Percentiles rank a stretch among this genome's conserved stretches.
Evolutionary conservation across 2,113 vertebrate species (phyloP).

Genomic region (Corydoras maculifer): DNA sequence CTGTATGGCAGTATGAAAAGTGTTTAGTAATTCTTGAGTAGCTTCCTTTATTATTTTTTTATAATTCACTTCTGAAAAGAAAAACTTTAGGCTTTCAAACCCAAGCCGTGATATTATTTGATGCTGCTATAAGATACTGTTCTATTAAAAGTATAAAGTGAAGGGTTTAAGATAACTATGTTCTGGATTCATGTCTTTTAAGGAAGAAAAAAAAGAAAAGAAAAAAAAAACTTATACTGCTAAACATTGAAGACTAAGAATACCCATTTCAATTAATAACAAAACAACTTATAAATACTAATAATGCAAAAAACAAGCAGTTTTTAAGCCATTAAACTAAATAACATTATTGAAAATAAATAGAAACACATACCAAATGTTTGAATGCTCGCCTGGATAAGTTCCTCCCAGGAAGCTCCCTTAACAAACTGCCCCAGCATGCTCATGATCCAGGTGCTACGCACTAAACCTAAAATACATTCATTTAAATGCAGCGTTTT

Average conservation of each 20-base stretch:
- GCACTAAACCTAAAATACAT: neutral
- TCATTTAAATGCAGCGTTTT: neutral
- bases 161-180: too few species aligned
- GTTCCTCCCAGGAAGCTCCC: conserved; percentile 86
- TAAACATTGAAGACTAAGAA: neutral
- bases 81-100: too few species aligned
- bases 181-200: neutral
- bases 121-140: too few species aligned
- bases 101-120: too few species aligned
- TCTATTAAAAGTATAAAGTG: too few species aligned
- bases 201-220: too few species aligned
- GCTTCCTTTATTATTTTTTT: too few species aligned
- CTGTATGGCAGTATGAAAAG: too few species aligned
- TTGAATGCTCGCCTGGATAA: conserved; percentile 87
- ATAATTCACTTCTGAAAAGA: too few species aligned
- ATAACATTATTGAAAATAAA: neutral
- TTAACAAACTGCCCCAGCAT: conserved; percentile 80
- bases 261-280: neutral
- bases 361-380: conserved; percentile 78
- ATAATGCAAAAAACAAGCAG: neutral
- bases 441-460: conserved; percentile 59
- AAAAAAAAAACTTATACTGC: neutral
- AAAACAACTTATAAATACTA: too few species aligned
- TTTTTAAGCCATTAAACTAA: neutral
- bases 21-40: too few species aligned